A percentile compares a stretch with the other conserved stretches of the same genome.
phyloP scores from a whole-genome alignment of 2,113 vertebrate genomes.

The Ailuropoda melanoleuca region DNA sequence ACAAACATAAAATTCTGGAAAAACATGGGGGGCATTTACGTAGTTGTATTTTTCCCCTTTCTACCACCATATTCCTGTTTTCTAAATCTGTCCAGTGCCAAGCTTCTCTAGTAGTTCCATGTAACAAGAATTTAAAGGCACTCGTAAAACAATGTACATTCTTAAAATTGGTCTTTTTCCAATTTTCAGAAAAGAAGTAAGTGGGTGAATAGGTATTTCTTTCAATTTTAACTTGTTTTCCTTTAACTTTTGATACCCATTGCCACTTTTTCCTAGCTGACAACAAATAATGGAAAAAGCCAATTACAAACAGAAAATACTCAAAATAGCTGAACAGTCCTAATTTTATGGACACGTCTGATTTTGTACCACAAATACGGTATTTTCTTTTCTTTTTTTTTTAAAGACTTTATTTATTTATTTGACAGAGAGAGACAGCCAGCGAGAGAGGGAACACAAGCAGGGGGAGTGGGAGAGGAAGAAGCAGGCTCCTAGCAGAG shows the following conservation, averaged over 20 bases:
- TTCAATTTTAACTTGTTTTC: background rate
- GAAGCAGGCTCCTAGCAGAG: no score
- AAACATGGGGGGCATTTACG: background rate
- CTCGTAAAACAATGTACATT: background rate
- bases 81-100: background rate
- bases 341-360: background rate
- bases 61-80: background rate
- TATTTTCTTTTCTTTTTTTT: background rate
- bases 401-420: no score
- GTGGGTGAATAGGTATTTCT: background rate
- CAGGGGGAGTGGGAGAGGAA: no score
- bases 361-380: background rate
- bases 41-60: background rate
- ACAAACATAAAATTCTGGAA: background rate
- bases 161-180: background rate
- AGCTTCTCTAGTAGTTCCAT: background rate
- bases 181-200: background rate
- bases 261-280: constrained; percentile 8
- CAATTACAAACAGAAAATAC: background rate
- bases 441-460: no score
- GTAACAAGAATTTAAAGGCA: background rate
- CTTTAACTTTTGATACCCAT: background rate
- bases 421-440: no score
- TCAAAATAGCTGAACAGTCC: background rate
- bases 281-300: background rate